These are phyloP conservation scores for Sebastes reedi DNA, from an alignment of 2,797 vertebrate genomes.

Conservation along the genomic window DNA sequence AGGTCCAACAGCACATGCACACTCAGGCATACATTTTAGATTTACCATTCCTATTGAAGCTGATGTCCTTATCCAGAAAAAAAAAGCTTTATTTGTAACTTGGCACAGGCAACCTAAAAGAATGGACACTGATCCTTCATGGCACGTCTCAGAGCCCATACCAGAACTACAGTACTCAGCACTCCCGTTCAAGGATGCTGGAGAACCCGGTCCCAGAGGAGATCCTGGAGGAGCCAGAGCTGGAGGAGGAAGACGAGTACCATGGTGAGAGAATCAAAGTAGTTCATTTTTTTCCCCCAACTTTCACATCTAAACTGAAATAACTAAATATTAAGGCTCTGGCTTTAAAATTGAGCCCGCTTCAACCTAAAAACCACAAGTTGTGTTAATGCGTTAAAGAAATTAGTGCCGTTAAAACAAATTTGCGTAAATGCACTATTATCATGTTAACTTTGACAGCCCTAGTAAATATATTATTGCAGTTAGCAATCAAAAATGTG, in stretches of 20 bases:
- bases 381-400: too few species aligned
- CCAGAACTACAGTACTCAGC: conserved; percentile 62
- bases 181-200: conserved; percentile 72
- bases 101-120: conserved; percentile 88
- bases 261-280: conserved; percentile 73
- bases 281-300: rapidly evolving
- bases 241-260: conserved; percentile 90
- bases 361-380: too few species aligned
- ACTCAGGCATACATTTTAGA: conserved; percentile 29
- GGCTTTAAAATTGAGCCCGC: too few species aligned
- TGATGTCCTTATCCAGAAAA: background rate
- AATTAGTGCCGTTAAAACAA: too few species aligned
- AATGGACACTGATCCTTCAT: conserved; percentile 90
- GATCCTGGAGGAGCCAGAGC: conserved; percentile 69
- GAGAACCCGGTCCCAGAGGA: conserved; percentile 63
- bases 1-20: conserved; percentile 64
- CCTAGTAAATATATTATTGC: rapidly evolving
- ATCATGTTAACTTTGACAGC: too few species aligned
- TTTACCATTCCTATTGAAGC: background rate
- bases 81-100: background rate
- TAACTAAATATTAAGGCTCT: too few species aligned
- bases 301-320: background rate
- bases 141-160: conserved; percentile 88
- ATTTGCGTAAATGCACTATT: too few species aligned
- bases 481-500: too few species aligned